Conservation (phyloP, 2,797 vertebrate species). For the Cryptoprocta ferox region DNA sequence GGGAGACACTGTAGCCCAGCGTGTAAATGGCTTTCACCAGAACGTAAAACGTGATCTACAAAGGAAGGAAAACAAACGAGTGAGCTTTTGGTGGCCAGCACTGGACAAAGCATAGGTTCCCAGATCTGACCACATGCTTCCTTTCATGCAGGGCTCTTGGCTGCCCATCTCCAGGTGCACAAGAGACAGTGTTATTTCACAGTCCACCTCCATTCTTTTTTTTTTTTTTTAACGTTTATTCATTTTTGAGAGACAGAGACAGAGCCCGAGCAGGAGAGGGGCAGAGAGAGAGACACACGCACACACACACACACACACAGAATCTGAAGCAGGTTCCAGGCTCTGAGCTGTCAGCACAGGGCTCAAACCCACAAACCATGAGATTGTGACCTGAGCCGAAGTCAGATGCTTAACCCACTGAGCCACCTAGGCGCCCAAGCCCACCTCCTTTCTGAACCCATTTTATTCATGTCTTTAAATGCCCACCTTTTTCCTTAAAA, state of each 20-base stretch:
- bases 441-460: not conserved
- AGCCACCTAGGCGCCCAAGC: not conserved
- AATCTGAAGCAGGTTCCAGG: too few relatives aligned
- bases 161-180: not conserved
- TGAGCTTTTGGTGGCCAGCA: constrained; percentile 1
- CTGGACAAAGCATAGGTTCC: accelerated
- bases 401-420: too few relatives aligned
- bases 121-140: not conserved
- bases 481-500: not conserved
- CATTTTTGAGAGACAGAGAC: too few relatives aligned
- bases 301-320: too few relatives aligned
- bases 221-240: too few relatives aligned
- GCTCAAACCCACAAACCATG: too few relatives aligned
- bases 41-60: constrained; percentile 90
- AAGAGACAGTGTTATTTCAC: too few relatives aligned
- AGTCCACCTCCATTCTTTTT: too few relatives aligned
- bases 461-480: not conserved
- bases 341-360: too few relatives aligned
- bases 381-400: too few relatives aligned
- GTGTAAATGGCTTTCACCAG: constrained; percentile 94
- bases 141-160: accelerated
- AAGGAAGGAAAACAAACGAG: constrained; percentile 50
- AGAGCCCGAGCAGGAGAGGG: accelerated
- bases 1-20: constrained; percentile 93
- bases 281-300: too few relatives aligned